Base-by-base conservation (phyloP, 2,113 vertebrate species). In the Perca flavescens region DNA sequence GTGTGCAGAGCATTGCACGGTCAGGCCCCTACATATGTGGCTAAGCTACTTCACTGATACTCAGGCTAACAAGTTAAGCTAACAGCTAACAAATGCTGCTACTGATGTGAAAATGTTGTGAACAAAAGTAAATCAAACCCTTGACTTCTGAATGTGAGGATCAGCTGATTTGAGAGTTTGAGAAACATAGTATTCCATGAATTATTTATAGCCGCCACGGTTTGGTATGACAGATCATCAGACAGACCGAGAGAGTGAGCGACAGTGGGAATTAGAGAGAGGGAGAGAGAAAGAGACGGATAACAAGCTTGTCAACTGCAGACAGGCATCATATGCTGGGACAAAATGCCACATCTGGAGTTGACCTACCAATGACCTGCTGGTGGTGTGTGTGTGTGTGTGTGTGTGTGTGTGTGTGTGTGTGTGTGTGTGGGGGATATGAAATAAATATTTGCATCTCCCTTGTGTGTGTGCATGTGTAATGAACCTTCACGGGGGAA, bases 301-400 rank as follows among this genome's bases (percentile, higher is more conserved):
- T 82, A 80, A 79, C 74, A 86, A 88, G 84, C 74, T 82, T 82
- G 78, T 77, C 74, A 79, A 50, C 50, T 66, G 43, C 49, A 81
- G 73, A 85, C 74, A 87, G 78, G 72, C 69, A 82, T 90, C 86
- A 74, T 79, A 67, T 66, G 79, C 80, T 68, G 66, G 70, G 60
- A 84, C 79, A 80, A 68, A 80, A 84, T 63, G 70, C 63, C 28
- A 93, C 87, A 92, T 88, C 63, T 88, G 80, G 90, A 82, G 65
- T 50, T 92, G 90, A 91, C 85, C 93, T 80, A 8, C 0, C 0
- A 0, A 36, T 36, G 88, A 91, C 82, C 79, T n/a, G 19, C 90
- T 83, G 86, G 88, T 22, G 34, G 56, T 25, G 40, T 62, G 56
- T 34, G 34, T 34, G 34, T 34, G 34, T 34, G 34, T 34, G 34